These are phyloP conservation scores for Urocitellus parryii DNA, from an alignment of 2,113 vertebrate genomes.

Conservation along the genomic window DNA sequence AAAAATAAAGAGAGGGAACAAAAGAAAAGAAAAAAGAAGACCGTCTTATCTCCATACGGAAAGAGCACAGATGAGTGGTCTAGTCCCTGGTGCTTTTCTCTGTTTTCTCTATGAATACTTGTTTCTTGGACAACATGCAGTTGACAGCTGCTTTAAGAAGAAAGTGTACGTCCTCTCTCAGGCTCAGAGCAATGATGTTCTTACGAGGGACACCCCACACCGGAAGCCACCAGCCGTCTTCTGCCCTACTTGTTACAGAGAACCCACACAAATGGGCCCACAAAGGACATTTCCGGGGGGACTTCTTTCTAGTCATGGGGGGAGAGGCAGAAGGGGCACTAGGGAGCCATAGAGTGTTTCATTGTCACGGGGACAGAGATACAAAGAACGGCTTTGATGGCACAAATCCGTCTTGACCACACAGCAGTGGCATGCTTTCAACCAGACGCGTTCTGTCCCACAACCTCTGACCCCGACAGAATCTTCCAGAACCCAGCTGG, in stretches of 20 bases:
- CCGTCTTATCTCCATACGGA: background rate
- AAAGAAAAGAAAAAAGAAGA: background rate
- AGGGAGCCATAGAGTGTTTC: background rate
- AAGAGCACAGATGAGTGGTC: background rate
- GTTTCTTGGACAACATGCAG: background rate
- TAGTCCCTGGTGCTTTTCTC: background rate
- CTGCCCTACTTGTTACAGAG: background rate
- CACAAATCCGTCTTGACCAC: background rate
- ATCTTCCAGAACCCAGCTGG: slow-evolving; percentile 12
- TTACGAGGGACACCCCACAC: fast-evolving
- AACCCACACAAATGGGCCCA: background rate
- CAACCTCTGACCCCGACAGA: background rate
- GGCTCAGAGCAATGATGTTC: background rate
- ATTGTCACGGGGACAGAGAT: background rate
- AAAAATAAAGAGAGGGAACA: background rate
- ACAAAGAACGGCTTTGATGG: background rate
- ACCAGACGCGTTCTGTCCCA: too few species aligned
- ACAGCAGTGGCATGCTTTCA: background rate
- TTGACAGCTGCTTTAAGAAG: background rate
- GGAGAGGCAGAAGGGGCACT: fast-evolving
- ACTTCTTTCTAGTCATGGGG: background rate
- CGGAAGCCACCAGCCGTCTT: background rate
- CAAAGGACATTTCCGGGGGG: too few species aligned
- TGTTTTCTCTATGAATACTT: background rate
- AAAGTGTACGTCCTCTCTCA: background rate